Evolutionary conservation across 1,140 invertebrate species (phyloP).

Genomic region (Leptestheria dahalacensis): DNA sequence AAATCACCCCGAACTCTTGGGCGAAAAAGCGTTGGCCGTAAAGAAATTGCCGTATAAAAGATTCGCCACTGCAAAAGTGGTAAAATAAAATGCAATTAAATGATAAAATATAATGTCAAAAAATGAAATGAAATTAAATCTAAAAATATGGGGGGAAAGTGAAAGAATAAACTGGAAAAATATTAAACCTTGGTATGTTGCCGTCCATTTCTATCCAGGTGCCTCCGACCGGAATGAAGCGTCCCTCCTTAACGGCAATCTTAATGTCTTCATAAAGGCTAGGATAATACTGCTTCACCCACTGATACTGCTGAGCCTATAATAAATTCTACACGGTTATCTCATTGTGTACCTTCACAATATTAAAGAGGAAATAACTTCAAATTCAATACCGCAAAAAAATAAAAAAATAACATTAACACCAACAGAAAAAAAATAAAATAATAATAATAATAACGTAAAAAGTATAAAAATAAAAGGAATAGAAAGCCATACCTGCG

Average conservation of each 20-base stretch:
- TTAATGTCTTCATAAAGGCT: constrained; percentile 31
- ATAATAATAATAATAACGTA: neutral
- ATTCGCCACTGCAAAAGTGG: constrained; percentile 32
- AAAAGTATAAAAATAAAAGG: constrained; percentile 12
- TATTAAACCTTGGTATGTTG: constrained; percentile 29
- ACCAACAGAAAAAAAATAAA: neutral
- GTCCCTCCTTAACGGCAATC: constrained; percentile 27
- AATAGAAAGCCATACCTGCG: constrained; percentile 30
- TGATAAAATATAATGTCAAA: neutral
- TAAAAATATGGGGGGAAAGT: neutral
- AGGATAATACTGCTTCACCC: constrained; percentile 37
- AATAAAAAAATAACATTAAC: constrained; percentile 2
- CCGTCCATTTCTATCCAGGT: constrained; percentile 43
- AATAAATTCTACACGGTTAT: constrained; percentile 6
- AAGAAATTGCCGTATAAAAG: constrained; percentile 38
- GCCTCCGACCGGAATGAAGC: constrained; percentile 38
- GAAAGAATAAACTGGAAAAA: too few species aligned
- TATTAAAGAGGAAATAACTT: neutral
- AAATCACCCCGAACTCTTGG: constrained; percentile 32
- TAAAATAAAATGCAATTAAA: neutral
- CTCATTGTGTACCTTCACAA: neutral
- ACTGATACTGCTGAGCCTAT: constrained; percentile 38
- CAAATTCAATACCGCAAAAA: neutral
- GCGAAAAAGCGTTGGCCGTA: constrained; percentile 38
- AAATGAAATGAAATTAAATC: too few species aligned